Percentiles rank a stretch among this genome's conserved stretches.
Conservation (phyloP, 2,113 vertebrate genomes). For the Campylorhamphus procurvoides region DNA sequence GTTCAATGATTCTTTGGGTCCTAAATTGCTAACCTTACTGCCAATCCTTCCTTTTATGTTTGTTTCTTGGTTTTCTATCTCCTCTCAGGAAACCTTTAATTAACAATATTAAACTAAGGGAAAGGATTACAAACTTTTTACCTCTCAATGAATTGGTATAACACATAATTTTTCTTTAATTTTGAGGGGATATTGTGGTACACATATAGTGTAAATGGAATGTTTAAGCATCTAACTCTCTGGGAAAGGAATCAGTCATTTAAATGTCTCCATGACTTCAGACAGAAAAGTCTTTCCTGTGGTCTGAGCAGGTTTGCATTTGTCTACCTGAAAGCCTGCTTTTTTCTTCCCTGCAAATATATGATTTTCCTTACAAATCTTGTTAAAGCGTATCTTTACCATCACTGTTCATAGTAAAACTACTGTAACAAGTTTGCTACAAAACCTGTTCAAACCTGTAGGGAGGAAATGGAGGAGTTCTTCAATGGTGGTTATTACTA, state of each 20-base stretch:
- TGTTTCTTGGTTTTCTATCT: background rate
- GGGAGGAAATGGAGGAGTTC: slow-evolving; percentile 25
- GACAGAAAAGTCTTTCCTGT: slow-evolving; percentile 4
- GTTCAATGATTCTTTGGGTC: background rate
- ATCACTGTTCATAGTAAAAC: background rate
- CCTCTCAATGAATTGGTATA: background rate
- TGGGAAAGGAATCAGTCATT: slow-evolving; percentile 30
- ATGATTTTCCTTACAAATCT: slow-evolving; percentile 48
- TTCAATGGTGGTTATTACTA: slow-evolving; percentile 15
- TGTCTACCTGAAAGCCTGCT: background rate
- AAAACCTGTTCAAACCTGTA: slow-evolving; percentile 14
- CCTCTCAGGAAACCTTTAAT: background rate
- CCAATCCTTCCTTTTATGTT: background rate
- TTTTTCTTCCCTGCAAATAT: background rate
- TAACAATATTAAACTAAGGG: background rate
- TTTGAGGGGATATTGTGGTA: background rate
- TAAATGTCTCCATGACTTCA: slow-evolving; percentile 38
- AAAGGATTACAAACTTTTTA: background rate
- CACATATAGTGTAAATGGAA: background rate
- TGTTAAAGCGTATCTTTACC: background rate
- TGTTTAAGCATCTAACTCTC: background rate
- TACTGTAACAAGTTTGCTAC: background rate
- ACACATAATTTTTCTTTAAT: background rate
- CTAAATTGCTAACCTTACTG: background rate
- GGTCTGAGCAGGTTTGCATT: background rate